These are phyloP conservation scores for Adelphocoris suturalis DNA, from an alignment of 2,888 invertebrate species.

Conservation along the genomic window DNA sequence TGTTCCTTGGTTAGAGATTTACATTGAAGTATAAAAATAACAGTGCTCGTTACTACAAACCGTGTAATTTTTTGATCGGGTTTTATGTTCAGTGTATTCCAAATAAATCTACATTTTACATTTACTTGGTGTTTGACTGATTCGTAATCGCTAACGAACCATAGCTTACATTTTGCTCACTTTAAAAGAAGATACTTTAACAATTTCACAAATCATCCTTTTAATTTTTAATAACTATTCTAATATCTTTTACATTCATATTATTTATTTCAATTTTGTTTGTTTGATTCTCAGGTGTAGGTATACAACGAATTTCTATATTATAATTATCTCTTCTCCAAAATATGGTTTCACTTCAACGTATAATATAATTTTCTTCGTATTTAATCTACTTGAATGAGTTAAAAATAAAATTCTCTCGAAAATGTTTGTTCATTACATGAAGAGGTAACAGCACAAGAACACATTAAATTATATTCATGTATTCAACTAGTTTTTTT, in stretches of 20 bases:
- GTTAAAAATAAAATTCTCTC: constrained; percentile 54
- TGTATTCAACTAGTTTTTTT: not conserved
- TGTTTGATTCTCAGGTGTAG: not conserved
- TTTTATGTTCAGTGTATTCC: constrained; percentile 25
- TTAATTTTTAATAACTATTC: constrained; percentile 24
- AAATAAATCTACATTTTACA: constrained; percentile 56
- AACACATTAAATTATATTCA: constrained; percentile 48
- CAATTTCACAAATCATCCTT: not conserved
- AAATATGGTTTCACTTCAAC: constrained; percentile 33
- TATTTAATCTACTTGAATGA: constrained; percentile 51
- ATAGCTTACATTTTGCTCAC: constrained; percentile 15
- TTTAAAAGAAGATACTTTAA: constrained; percentile 41
- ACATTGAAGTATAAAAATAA: constrained; percentile 59
- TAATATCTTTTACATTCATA: not conserved
- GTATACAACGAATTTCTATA: constrained; percentile 17
- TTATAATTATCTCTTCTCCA: constrained; percentile 32
- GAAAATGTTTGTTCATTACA: not conserved
- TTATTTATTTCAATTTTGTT: not conserved
- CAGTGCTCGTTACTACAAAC: constrained; percentile 51
- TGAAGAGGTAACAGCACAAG: constrained; percentile 60
- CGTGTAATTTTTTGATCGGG: constrained; percentile 53
- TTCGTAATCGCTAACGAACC: constrained; percentile 19
- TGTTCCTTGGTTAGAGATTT: constrained; percentile 4
- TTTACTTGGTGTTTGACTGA: constrained; percentile 57
- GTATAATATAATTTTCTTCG: constrained; percentile 17